Percentiles rank a stretch among this genome's conserved stretches.
Conservation (phyloP, 2,797 vertebrate genomes). For the Enteromius anoplus region DNA sequence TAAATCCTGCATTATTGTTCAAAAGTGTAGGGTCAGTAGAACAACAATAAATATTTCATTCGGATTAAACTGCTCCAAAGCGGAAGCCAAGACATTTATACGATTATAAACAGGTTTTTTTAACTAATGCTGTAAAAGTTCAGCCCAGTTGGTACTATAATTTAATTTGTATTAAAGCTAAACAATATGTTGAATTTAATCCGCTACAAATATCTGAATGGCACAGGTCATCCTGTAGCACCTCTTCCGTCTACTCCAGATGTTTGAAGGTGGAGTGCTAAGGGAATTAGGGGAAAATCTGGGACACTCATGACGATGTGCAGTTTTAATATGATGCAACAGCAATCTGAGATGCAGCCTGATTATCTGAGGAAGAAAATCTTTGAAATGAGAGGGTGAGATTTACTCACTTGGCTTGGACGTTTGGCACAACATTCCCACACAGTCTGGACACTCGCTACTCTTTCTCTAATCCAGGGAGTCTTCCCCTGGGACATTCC, state of each 20-base stretch:
- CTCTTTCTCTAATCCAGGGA: neutral
- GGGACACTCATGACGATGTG: neutral
- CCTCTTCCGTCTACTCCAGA: neutral
- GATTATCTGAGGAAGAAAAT: constrained; percentile 3
- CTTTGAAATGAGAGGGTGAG: neutral
- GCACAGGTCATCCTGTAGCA: neutral
- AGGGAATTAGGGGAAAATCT: neutral
- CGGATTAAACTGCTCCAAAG: neutral
- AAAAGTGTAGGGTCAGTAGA: neutral
- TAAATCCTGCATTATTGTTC: neutral
- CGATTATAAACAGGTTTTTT: neutral
- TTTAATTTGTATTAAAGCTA: neutral
- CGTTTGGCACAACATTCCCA: constrained; percentile 38
- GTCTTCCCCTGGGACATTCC: constrained; percentile 32
- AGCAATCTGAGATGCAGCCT: neutral
- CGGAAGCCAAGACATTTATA: neutral
- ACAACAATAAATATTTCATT: neutral
- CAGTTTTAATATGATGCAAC: constrained; percentile 1
- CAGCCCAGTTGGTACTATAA: neutral
- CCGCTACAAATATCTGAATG: constrained; percentile 8
- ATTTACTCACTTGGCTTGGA: constrained; percentile 22
- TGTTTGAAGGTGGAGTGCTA: neutral
- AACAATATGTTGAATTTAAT: neutral
- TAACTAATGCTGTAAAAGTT: neutral
- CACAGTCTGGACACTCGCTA: constrained; percentile 10